Evolutionary conservation across 1,140 invertebrate species (phyloP).

Genomic region (Coptotermes formosanus): DNA sequence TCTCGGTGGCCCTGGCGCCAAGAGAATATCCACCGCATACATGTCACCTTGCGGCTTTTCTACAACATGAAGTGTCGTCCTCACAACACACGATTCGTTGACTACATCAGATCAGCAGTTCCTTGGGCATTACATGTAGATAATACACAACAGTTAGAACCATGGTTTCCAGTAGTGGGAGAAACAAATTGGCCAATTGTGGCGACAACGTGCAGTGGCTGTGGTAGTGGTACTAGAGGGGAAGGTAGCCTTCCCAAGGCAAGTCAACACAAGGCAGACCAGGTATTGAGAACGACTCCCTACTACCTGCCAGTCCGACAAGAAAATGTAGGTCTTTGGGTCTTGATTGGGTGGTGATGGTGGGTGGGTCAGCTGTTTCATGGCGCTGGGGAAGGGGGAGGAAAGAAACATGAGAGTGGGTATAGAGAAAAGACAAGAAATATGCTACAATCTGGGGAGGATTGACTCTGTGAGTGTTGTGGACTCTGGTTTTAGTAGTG

Average conservation of each 20-base stretch:
- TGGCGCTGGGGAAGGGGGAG: not conserved
- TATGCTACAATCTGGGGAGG: not conserved
- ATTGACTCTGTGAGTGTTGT: not conserved
- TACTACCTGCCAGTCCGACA: not conserved
- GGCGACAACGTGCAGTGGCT: not conserved
- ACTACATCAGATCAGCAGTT: too few relatives aligned
- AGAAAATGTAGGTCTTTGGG: constrained; percentile 11
- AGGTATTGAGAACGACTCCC: not conserved
- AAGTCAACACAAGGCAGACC: not conserved
- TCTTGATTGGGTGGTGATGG: constrained; percentile 14
- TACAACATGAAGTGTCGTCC: too few relatives aligned
- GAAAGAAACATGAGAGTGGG: not conserved
- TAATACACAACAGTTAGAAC: not conserved
- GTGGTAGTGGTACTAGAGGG: not conserved
- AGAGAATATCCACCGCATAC: too few relatives aligned
- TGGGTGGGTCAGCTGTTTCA: constrained; percentile 16
- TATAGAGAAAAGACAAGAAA: constrained; percentile 4
- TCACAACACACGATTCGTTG: too few relatives aligned
- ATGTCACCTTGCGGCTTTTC: too few relatives aligned
- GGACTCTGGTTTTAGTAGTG: not conserved
- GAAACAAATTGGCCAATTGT: constrained; percentile 5
- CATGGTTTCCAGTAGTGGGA: not conserved
- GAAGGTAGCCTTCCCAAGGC: constrained; percentile 7
- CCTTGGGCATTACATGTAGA: not conserved
- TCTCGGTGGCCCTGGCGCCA: too few relatives aligned